phyloP scores from a whole-genome alignment of 23 tunicate genomes.

The Halocynthia roretzi region DNA sequence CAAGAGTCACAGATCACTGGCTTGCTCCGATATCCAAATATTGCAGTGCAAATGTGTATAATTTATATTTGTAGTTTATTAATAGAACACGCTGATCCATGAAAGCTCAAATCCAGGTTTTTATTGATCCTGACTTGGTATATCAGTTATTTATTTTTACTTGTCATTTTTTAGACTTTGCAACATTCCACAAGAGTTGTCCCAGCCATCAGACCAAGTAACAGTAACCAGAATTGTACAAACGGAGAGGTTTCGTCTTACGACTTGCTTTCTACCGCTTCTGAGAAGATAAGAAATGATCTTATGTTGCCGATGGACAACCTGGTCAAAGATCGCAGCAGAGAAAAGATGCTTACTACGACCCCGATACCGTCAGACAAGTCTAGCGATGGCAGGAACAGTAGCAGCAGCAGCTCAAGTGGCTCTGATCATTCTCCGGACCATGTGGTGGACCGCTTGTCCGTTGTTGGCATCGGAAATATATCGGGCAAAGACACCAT shows the following conservation, averaged over 20 bases:
- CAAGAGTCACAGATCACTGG: no score
- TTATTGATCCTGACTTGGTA: no score
- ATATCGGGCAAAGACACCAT: no score
- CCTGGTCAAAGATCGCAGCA: slow-evolving; percentile 21
- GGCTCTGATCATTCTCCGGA: slow-evolving; percentile 76
- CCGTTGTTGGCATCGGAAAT: background rate
- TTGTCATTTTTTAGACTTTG: background rate
- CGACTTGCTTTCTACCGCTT: no score
- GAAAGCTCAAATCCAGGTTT: no score
- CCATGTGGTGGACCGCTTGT: slow-evolving; percentile 25
- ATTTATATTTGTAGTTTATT: no score
- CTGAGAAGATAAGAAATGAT: background rate
- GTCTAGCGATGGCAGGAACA: slow-evolving; percentile 57
- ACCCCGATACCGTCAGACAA: slow-evolving; percentile 90
- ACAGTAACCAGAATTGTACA: background rate
- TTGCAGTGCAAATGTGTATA: no score
- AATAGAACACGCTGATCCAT: no score
- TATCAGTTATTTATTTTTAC: background rate
- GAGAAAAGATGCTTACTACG: slow-evolving; percentile 75
- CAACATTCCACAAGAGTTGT: background rate
- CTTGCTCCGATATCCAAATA: no score
- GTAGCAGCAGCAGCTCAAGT: slow-evolving; percentile 61
- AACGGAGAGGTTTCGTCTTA: background rate
- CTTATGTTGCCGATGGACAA: background rate
- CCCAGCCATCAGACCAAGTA: background rate